These are phyloP conservation scores for Druon quercuslanigerum DNA, from an alignment of 1,140 invertebrate genomes.

Conservation along the genomic window DNA sequence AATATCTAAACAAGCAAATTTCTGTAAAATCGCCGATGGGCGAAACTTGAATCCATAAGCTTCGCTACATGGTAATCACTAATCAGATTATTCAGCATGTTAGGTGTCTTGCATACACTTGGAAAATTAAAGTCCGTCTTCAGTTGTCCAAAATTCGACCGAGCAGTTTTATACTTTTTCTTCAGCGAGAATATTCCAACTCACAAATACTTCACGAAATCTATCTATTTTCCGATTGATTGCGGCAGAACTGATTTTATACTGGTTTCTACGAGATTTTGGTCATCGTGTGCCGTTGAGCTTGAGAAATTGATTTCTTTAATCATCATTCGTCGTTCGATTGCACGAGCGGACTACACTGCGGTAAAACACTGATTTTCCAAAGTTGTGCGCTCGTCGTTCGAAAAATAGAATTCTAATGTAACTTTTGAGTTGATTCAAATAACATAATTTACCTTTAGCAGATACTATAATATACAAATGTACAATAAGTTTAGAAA, in stretches of 20 bases:
- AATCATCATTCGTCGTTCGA: background rate
- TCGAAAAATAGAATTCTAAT: too few relatives aligned
- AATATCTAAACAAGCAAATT: background rate
- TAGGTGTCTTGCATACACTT: background rate
- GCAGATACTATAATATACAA: too few relatives aligned
- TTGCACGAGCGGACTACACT: background rate
- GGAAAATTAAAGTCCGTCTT: conserved; percentile 12
- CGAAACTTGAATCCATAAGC: background rate
- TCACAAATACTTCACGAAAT: background rate
- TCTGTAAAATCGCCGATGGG: background rate
- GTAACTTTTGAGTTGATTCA: background rate
- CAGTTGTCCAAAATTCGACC: conserved; percentile 18
- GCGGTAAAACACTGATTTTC: background rate
- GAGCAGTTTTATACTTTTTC: conserved; percentile 10
- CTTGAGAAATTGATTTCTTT: background rate
- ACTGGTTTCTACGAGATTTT: conserved; percentile 10
- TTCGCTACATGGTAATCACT: conserved; percentile 1
- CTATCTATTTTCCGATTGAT: background rate
- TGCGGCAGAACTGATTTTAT: background rate
- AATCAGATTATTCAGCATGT: conserved; percentile 2
- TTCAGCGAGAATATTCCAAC: conserved; percentile 3
- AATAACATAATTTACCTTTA: background rate
- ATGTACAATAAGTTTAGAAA: background rate
- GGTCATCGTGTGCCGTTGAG: background rate
- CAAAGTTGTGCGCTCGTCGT: conserved; percentile 7